Evolutionary conservation across 2,797 vertebrate genomes (phyloP).

Genomic region (Typhlichthys eigenmanni): DNA sequence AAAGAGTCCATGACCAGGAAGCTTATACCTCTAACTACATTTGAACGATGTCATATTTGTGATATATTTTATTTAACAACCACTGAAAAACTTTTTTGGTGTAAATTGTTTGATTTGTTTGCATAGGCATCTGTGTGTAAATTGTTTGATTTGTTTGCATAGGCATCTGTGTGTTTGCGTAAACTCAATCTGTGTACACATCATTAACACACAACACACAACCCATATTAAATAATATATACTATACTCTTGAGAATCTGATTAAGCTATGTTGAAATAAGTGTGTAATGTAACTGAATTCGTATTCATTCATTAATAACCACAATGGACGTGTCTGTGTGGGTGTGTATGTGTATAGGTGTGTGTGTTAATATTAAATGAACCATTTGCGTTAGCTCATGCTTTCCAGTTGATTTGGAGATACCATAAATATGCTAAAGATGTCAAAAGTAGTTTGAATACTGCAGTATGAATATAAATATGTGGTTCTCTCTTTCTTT

Average conservation of each 20-base stretch:
- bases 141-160: no score
- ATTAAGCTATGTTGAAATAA: no score
- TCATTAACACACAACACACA: no score
- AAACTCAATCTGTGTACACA: no score
- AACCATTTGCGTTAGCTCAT: slow-evolving; percentile 16
- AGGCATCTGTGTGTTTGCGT: no score
- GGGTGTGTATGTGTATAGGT: slow-evolving; percentile 2
- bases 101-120: no score
- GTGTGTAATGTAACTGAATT: no score
- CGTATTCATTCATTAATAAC: not conserved
- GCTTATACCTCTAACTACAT: slow-evolving; percentile 41
- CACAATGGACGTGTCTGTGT: not conserved
- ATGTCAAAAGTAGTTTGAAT: not conserved
- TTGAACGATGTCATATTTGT: slow-evolving; percentile 18
- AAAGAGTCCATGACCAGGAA: slow-evolving; percentile 26
- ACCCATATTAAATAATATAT: no score
- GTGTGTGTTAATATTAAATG: not conserved
- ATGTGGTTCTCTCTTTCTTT: slow-evolving; percentile 16
- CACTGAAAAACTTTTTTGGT: no score
- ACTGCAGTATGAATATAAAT: not conserved
- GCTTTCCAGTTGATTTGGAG: not conserved
- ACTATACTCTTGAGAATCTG: no score
- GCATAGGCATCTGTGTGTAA: no score
- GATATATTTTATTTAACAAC: not conserved
- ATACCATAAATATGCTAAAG: not conserved